phyloP scores from a whole-genome alignment of 2,113 vertebrate species.

The Coptodon bakossiorum region DNA sequence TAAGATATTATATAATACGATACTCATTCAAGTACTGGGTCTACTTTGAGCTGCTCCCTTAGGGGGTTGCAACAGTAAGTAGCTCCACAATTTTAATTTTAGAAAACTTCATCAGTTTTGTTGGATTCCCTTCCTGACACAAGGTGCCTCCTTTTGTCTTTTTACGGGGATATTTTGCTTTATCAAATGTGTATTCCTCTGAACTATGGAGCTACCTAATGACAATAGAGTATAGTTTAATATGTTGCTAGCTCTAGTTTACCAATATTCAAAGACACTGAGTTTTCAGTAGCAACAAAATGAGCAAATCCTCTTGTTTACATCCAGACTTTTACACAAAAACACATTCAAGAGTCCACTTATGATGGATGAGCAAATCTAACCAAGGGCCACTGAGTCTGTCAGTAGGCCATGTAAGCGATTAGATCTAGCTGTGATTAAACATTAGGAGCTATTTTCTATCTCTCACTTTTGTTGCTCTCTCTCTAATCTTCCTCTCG shows the following conservation, averaged over 20 bases:
- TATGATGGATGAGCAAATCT: slow-evolving; percentile 27
- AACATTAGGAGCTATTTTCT: slow-evolving; percentile 37
- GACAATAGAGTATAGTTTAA: not conserved
- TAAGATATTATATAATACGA: not conserved
- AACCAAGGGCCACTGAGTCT: slow-evolving; percentile 11
- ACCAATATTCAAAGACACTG: not conserved
- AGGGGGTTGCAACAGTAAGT: not conserved
- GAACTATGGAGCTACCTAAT: not conserved
- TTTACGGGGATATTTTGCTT: not conserved
- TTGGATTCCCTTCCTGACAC: not conserved
- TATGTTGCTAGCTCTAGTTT: not conserved
- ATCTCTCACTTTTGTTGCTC: not conserved
- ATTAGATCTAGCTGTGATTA: slow-evolving; percentile 43
- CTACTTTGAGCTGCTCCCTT: not conserved
- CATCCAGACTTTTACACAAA: not conserved
- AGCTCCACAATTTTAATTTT: not conserved
- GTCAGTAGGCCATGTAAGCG: slow-evolving; percentile 13
- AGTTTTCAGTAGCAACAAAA: not conserved
- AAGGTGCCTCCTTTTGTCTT: not conserved
- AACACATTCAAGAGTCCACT: not conserved
- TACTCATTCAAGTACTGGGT: not conserved
- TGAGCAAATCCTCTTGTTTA: not conserved
- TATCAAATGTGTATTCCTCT: not conserved
- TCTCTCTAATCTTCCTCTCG: not conserved
- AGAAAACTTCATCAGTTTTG: not conserved